Evolutionary conservation across 2,888 invertebrate species (phyloP), one percentile per base, ranked within the genome.

Genomic region (Hartigia nigra): DNA sequence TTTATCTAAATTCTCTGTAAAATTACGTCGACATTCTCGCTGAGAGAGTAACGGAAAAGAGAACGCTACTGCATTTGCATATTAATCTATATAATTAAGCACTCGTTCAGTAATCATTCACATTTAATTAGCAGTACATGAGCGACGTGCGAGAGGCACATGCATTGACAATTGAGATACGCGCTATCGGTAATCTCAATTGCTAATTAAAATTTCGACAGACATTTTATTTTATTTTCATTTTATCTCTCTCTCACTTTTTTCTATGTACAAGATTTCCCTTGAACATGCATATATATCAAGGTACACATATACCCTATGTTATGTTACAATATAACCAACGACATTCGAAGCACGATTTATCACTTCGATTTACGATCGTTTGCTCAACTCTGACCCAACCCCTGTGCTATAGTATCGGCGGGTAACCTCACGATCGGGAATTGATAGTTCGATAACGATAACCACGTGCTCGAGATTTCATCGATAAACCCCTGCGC

Each of bases 71-170:
- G 4, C 79, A 86, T 87, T 87, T 84, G 82, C 86, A 84, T 86
- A 86, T 87, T 87, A 86, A 87, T 87, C 84, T 83, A 84, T 86
- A 86, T 86, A 86, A 87, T 87, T 87, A 87, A 85, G 82, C 80
- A 81, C 78, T 23, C 76, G 78, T 82, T 78, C 83, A 84, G 84
- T 84, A 88, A 87, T 87, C 88, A 85, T 81, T 81, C 82, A 82
- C 82, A 80, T 84, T 86, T 85, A 87, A 87, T 87, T 86, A 86
- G 81, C 82, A 35, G 55, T 12, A 76, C 69, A 2, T 12, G 78
- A 34, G 37, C 36, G 55, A 55, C 23, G 55, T 23, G 55, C 1
- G n/a, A 55, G 9, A 23, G 23, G 55, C 39, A 9, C 23, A 39
- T 4, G 39, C 39, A 39, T 4, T 14, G 39, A 14, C 39, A 14